Conservation (phyloP, 2,888 invertebrate genomes). For the Caenorhabditis macrosperma region DNA sequence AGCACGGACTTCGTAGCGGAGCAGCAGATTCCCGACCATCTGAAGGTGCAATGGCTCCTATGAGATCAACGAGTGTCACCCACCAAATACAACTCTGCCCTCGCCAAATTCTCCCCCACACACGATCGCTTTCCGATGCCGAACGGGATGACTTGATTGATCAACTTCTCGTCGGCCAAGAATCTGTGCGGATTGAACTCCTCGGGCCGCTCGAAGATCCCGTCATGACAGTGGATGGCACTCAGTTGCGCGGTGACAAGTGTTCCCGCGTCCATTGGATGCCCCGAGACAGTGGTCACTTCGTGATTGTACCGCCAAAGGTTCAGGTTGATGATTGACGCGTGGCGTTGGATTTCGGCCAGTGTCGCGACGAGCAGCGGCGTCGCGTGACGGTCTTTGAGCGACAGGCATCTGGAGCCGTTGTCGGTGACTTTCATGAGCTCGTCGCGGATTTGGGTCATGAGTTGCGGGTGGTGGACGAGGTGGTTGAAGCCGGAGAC, state of each 20-base stretch:
- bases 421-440: constrained; percentile 5
- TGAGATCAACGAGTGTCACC: too few relatives aligned
- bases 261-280: constrained; percentile 22
- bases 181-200: constrained; percentile 23
- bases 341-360: constrained; percentile 20
- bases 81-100: constrained; percentile 16
- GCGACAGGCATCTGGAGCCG: not conserved
- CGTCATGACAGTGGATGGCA: constrained; percentile 4
- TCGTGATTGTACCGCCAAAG: constrained; percentile 13
- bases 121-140: not conserved
- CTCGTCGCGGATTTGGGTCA: not conserved
- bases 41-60: not conserved
- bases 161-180: constrained; percentile 5
- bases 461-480: constrained; percentile 2
- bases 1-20: constrained; percentile 8
- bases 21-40: constrained; percentile 20
- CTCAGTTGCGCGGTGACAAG: constrained; percentile 33
- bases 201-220: constrained; percentile 13
- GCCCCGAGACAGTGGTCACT: constrained; percentile 2
- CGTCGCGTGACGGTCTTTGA: constrained; percentile 11
- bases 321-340: constrained; percentile 27
- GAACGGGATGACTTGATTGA: not conserved
- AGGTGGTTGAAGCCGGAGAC: constrained; percentile 34
- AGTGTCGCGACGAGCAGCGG: constrained; percentile 7
- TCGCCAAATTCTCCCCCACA: constrained; percentile 4